These are phyloP conservation scores for Acanthopagrus latus DNA, from an alignment of 2,797 vertebrate species.

Conservation along the genomic window DNA sequence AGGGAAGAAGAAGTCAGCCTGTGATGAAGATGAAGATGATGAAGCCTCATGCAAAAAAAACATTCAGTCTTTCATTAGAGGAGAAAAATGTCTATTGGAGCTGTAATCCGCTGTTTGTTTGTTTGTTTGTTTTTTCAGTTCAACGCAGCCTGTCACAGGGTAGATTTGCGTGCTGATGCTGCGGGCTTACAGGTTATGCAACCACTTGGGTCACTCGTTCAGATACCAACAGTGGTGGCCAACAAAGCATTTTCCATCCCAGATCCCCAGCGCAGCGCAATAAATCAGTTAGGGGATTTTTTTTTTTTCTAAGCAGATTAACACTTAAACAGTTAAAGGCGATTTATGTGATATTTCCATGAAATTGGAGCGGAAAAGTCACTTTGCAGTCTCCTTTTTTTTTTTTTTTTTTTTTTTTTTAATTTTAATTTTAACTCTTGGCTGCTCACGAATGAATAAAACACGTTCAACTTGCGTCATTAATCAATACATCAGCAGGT, in stretches of 20 bases:
- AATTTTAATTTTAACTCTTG: background rate
- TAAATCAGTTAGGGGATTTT: background rate
- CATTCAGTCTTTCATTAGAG: background rate
- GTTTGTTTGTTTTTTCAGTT: constrained; percentile 1
- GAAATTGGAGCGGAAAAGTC: background rate
- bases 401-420: too few relatives aligned
- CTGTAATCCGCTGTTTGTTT: constrained; percentile 33
- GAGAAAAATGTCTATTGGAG: background rate
- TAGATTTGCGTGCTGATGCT: constrained; percentile 53
- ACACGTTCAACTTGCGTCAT: too few relatives aligned
- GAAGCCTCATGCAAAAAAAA: constrained; percentile 7
- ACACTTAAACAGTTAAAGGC: background rate
- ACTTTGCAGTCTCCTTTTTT: background rate
- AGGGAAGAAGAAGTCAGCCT: background rate
- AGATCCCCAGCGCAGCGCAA: background rate
- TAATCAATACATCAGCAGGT: background rate
- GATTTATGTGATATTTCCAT: background rate
- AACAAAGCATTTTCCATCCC: constrained; percentile 28
- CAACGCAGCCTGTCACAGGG: constrained; percentile 34
- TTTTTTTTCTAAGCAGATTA: background rate
- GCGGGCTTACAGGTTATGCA: constrained; percentile 73
- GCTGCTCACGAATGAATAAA: too few relatives aligned
- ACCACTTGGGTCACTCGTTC: constrained; percentile 63
- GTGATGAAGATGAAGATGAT: too few relatives aligned
- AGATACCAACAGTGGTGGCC: constrained; percentile 12